A percentile compares a stretch with the other conserved stretches of the same genome.
These are phyloP conservation scores for Malthinus seriepunctatus DNA, from an alignment of 2,888 invertebrate species.

Conservation along the genomic window DNA sequence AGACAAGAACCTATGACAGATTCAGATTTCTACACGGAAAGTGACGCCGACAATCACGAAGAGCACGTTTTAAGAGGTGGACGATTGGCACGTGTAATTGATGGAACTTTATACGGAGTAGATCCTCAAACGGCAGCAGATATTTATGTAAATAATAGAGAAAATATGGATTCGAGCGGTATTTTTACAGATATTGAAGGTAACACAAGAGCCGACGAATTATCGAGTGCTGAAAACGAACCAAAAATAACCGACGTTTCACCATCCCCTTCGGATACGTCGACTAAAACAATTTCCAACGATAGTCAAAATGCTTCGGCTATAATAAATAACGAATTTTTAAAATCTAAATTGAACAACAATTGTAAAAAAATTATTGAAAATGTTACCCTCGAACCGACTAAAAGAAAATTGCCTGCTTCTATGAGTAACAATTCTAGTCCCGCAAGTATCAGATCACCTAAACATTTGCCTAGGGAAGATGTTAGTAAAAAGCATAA, in stretches of 20 bases:
- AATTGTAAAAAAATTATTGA: slow-evolving; percentile 21
- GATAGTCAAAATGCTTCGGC: slow-evolving; percentile 53
- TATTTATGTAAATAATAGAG: slow-evolving; percentile 59
- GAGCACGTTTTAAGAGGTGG: slow-evolving; percentile 71
- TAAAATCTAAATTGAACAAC: slow-evolving; percentile 7
- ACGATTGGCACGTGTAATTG: slow-evolving; percentile 81
- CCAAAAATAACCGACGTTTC: slow-evolving; percentile 58
- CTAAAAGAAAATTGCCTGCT: slow-evolving; percentile 46
- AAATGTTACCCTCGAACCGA: slow-evolving; percentile 29
- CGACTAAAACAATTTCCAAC: slow-evolving; percentile 60
- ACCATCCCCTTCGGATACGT: slow-evolving; percentile 65
- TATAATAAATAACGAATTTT: slow-evolving; percentile 2
- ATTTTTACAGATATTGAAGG: slow-evolving; percentile 87
- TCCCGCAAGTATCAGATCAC: slow-evolving; percentile 45
- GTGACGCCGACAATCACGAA: slow-evolving; percentile 85
- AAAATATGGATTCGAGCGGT: slow-evolving; percentile 91
- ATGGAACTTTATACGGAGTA: slow-evolving; percentile 84
- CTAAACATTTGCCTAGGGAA: slow-evolving; percentile 48
- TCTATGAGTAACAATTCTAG: slow-evolving; percentile 44
- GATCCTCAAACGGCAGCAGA: slow-evolving; percentile 59
- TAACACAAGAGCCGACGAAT: slow-evolving; percentile 60
- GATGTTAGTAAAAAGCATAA: slow-evolving; percentile 71
- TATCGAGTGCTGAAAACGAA: slow-evolving; percentile 34
- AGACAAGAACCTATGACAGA: slow-evolving; percentile 87
- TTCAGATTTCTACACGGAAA: slow-evolving; percentile 89